Percentiles rank a stretch among this genome's conserved stretches.
These are phyloP conservation scores for Fratercula arctica DNA, from an alignment of 2,797 vertebrate species.

Conservation along the genomic window DNA sequence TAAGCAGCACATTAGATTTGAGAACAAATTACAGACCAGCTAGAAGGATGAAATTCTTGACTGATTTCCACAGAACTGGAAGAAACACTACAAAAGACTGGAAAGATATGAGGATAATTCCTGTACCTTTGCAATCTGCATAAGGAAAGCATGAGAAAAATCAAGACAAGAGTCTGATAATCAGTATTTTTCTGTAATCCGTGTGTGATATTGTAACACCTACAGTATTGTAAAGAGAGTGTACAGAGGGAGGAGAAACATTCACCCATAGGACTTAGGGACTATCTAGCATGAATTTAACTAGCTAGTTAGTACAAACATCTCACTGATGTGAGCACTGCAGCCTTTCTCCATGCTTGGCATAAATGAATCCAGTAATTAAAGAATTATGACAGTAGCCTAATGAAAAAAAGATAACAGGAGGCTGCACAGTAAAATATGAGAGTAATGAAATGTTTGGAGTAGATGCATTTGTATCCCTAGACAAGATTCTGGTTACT, in stretches of 20 bases:
- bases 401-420: background rate
- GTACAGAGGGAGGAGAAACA: background rate
- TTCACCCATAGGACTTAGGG: background rate
- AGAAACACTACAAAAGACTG: background rate
- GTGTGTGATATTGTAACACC: background rate
- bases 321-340: background rate
- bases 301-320: background rate
- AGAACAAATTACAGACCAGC: slow-evolving; percentile 12
- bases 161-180: background rate
- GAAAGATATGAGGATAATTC: background rate
- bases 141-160: background rate
- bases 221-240: background rate
- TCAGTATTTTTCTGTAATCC: background rate
- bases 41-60: background rate
- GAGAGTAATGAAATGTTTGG: background rate
- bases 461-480: background rate
- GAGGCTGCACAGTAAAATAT: background rate
- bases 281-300: background rate
- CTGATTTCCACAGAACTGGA: background rate
- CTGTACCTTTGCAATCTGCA: background rate
- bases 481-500: background rate
- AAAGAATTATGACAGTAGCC: background rate
- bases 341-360: background rate
- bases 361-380: background rate
- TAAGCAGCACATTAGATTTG: background rate